Base-by-base conservation (phyloP, 2,888 invertebrate genomes). In the Dryobotodes eremita region DNA sequence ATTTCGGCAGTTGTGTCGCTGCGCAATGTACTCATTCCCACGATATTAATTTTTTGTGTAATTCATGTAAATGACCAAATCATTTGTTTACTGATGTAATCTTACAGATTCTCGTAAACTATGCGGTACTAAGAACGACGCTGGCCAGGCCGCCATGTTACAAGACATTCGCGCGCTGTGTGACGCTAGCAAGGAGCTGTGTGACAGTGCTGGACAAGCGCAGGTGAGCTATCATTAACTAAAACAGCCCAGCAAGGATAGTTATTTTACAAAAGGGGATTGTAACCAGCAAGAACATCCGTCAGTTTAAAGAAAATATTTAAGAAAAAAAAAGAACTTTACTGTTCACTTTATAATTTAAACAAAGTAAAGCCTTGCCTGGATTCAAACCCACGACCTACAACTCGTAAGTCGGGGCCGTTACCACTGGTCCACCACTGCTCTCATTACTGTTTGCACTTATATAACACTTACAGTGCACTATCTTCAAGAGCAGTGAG, bases 181-280 rank as follows among this genome's bases (percentile, higher is more conserved):
- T 1, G 86, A 82, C 0, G 87, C 88, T 0, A 77, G 50, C 2
- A 65, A 77, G 6, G 76, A 84, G 5, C 31, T 88, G 3, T 93
- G 93, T 64, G 89, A 88, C 2, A 80, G 83, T 62, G 85, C 91
- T 0, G 91, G 86, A 0, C 42, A 90, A 10, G 75, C 77, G 1
- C 73, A 91, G 80, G 89, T 90, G 26, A 73, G 69, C 17, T 11
- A 26, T 2, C 20, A 61, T 31, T 61, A 53, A 53, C 4, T 53
- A 20, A 20, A 57, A n/a, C 57, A 31, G 10, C 20, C 17, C 17
- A 20, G 31, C 17, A 20, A 10, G 10, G 20, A 7, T 31, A 8
- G 31, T 20, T 2, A 26, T 26, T 15, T 13, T 59, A 26, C 13
- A 59, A 59, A 20, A 55, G 55, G 23, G 23, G 10, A 10, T 55